phyloP scores from a whole-genome alignment of 2,888 invertebrate species.

The Sepiola atlantica region DNA sequence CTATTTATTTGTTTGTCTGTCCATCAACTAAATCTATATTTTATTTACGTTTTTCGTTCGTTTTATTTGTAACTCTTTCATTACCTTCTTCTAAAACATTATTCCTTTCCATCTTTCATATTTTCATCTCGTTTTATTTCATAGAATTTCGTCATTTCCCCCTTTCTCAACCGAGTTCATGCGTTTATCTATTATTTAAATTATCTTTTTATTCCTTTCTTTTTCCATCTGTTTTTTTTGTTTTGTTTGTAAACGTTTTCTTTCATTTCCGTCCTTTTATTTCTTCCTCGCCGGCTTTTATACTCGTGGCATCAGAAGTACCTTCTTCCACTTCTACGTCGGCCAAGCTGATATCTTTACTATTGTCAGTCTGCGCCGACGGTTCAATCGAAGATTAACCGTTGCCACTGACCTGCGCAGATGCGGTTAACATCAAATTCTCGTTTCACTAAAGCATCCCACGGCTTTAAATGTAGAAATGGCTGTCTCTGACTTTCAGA shows the following conservation, averaged over 20 bases:
- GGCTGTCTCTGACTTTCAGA: not conserved
- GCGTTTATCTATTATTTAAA: not conserved
- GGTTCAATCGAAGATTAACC: not conserved
- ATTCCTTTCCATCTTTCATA: not conserved
- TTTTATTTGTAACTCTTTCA: too few species aligned
- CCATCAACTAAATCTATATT: too few species aligned
- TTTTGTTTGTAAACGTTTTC: too few species aligned
- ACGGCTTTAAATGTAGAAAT: not conserved
- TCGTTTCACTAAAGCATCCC: not conserved
- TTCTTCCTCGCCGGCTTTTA: too few species aligned
- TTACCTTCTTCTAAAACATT: not conserved
- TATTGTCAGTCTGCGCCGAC: not conserved
- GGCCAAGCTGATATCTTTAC: not conserved
- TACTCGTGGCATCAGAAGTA: too few species aligned
- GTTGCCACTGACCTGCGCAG: not conserved
- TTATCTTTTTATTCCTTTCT: too few species aligned
- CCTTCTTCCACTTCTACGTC: too few species aligned
- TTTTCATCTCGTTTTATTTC: not conserved
- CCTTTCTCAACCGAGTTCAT: too few species aligned
- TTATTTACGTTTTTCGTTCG: too few species aligned
- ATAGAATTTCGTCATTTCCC: not conserved
- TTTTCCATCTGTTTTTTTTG: too few species aligned
- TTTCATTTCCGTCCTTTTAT: too few species aligned
- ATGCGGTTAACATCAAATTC: not conserved
- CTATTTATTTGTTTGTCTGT: too few species aligned